Evolutionary conservation across 35 echinoderm and acorn worm genomes (phyloP).

Genomic region (Lytechinus pictus): DNA sequence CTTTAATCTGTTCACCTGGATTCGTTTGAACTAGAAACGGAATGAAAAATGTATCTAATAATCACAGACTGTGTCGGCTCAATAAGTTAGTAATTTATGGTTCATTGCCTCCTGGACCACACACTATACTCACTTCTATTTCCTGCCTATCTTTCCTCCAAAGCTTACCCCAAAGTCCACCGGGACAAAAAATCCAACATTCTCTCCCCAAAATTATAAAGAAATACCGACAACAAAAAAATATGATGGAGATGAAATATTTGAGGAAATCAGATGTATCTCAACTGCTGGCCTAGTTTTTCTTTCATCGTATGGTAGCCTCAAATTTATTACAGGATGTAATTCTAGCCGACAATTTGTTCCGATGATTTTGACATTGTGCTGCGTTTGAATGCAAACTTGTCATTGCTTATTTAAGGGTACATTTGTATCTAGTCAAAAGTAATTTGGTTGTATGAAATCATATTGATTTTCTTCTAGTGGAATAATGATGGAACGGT

Average conservation of each 20-base stretch:
- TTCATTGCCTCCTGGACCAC: slow-evolving; percentile 8
- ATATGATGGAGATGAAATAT: background rate
- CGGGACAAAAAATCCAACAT: background rate
- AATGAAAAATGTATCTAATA: slow-evolving; percentile 6
- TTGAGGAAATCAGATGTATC: background rate
- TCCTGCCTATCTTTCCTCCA: background rate
- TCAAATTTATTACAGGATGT: background rate
- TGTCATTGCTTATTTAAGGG: slow-evolving; percentile 17
- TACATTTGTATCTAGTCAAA: background rate
- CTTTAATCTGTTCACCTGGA: background rate
- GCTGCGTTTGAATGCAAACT: slow-evolving; percentile 27
- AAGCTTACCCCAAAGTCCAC: background rate
- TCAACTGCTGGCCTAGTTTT: background rate
- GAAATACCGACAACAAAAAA: background rate
- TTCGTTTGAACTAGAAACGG: background rate
- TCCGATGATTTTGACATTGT: slow-evolving; percentile 26
- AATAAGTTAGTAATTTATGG: slow-evolving; percentile 28
- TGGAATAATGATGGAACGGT: background rate
- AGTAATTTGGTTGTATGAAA: background rate
- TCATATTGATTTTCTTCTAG: background rate
- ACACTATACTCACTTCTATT: slow-evolving; percentile 15
- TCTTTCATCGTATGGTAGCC: background rate
- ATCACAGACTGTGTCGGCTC: background rate
- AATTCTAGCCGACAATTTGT: slow-evolving; percentile 18
- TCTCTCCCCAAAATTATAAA: background rate